phyloP scores from a whole-genome alignment of 2,888 invertebrate species.

The Agonopterix arenella region DNA sequence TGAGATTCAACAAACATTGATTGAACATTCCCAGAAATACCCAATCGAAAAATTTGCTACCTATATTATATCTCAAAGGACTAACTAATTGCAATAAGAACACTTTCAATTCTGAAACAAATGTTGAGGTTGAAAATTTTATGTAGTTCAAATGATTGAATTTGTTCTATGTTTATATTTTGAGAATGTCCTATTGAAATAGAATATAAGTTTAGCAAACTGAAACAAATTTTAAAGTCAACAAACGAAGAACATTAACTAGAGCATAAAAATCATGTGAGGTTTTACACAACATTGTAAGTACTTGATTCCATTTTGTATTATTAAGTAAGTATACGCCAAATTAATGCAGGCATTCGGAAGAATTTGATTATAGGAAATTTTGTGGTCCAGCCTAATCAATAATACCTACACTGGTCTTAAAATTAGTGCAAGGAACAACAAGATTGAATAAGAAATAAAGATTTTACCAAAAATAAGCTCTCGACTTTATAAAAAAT shows the following conservation, averaged over 20 bases:
- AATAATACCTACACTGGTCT: constrained; percentile 28
- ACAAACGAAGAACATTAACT: background rate
- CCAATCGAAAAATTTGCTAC: background rate
- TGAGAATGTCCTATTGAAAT: no score
- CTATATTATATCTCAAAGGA: no score
- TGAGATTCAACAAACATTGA: constrained; percentile 4
- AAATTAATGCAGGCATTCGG: no score
- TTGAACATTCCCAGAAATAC: background rate
- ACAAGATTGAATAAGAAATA: constrained; percentile 36
- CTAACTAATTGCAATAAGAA: no score
- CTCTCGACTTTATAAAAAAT: background rate
- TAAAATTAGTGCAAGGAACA: constrained; percentile 31
- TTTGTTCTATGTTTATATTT: no score
- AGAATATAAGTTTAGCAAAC: no score
- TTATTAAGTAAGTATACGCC: no score
- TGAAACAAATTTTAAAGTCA: no score
- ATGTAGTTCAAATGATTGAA: no score
- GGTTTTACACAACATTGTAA: constrained; percentile 5
- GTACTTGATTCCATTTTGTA: no score
- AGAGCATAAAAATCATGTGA: constrained; percentile 10
- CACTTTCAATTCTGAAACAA: no score
- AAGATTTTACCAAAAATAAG: constrained; percentile 10
- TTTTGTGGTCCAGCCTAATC: constrained; percentile 21
- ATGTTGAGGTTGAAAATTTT: no score
- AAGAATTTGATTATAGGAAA: background rate